phyloP scores from a whole-genome alignment of 2,888 invertebrate species.

The Acanthoscelides obtectus region DNA sequence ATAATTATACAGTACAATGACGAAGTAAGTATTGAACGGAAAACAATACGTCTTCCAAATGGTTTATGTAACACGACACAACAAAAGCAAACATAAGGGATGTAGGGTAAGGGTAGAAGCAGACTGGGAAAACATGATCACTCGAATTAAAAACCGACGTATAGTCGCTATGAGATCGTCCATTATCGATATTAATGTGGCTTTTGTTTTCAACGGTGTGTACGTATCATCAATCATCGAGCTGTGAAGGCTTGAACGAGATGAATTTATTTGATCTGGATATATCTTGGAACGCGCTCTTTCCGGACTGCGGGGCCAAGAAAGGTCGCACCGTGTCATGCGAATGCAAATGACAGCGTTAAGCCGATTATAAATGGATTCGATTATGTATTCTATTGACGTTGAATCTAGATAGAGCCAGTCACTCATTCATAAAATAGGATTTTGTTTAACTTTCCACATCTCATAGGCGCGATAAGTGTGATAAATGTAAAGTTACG shows the following conservation, averaged over 20 bases:
- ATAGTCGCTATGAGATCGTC: background rate
- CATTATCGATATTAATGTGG: background rate
- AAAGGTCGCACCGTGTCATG: background rate
- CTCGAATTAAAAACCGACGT: background rate
- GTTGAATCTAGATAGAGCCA: no score
- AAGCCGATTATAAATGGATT: background rate
- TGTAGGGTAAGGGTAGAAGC: background rate
- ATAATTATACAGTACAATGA: no score
- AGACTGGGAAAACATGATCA: background rate
- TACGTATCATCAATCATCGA: background rate
- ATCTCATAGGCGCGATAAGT: no score
- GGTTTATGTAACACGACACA: background rate
- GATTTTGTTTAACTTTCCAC: no score
- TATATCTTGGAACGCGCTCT: background rate
- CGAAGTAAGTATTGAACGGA: background rate
- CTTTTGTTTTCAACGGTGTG: background rate
- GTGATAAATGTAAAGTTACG: no score
- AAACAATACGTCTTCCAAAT: background rate
- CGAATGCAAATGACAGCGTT: background rate
- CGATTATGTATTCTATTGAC: background rate
- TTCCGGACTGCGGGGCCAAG: background rate
- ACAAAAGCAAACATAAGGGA: background rate
- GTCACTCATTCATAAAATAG: no score
- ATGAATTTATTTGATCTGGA: background rate
- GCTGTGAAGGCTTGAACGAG: background rate